Conservation (phyloP, 2,888 invertebrate genomes). For the Drosophila nr. perissopoda region DNA sequence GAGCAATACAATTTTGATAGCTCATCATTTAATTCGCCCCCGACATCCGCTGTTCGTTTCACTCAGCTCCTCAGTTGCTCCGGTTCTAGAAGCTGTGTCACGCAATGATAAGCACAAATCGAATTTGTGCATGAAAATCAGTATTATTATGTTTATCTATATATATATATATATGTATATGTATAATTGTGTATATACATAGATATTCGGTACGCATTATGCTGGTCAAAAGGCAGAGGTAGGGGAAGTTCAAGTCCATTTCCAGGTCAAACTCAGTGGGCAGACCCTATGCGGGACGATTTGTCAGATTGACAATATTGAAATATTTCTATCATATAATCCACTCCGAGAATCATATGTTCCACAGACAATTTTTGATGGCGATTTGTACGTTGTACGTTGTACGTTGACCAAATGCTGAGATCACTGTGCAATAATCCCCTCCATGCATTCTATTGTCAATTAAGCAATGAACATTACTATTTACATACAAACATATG, state of each 20-base stretch:
- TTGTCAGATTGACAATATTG: slow-evolving; percentile 32
- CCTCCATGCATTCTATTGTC: not conserved
- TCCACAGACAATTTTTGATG: not conserved
- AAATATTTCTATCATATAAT: not conserved
- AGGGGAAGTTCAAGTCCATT: slow-evolving; percentile 18
- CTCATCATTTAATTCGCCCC: slow-evolving; percentile 49
- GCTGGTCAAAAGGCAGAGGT: slow-evolving; percentile 54
- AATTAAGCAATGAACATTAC: not conserved
- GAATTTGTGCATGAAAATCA: slow-evolving; percentile 69
- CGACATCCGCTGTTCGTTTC: slow-evolving; percentile 18
- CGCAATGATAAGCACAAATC: slow-evolving; percentile 77
- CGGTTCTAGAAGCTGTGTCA: slow-evolving; percentile 39
- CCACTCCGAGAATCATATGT: not conserved
- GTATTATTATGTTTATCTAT: slow-evolving; percentile 52
- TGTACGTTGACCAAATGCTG: not conserved
- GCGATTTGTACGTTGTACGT: not conserved
- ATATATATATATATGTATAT: not conserved
- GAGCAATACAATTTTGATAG: slow-evolving; percentile 58
- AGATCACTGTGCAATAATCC: not conserved
- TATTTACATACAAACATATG: not conserved
- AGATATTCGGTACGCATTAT: slow-evolving; percentile 33
- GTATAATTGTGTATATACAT: not conserved
- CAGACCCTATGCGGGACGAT: slow-evolving; percentile 42
- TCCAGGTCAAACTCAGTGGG: slow-evolving; percentile 7
- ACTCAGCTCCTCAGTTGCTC: slow-evolving; percentile 3